phyloP scores from a whole-genome alignment of 2,113 vertebrate species.

The Leptodactylus fuscus region DNA sequence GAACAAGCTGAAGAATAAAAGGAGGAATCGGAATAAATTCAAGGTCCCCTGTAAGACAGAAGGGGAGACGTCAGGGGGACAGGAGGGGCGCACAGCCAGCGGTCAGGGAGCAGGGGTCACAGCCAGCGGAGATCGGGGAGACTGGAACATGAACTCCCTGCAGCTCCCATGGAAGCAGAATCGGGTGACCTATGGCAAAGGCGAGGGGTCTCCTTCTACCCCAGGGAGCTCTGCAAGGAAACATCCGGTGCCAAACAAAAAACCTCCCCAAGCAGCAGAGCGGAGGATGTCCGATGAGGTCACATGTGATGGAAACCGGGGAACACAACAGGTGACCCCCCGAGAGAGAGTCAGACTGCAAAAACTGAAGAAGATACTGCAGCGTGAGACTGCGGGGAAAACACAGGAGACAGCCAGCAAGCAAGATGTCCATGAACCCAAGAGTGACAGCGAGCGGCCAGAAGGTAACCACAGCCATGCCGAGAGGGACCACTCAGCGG shows the following conservation, averaged over 20 bases:
- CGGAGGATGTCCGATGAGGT: not conserved
- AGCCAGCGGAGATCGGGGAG: not conserved
- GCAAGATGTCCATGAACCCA: not conserved
- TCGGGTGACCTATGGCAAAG: not conserved
- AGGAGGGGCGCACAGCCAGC: not conserved
- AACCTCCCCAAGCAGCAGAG: not conserved
- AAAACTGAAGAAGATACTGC: slow-evolving; percentile 29
- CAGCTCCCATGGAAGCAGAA: not conserved
- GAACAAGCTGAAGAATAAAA: slow-evolving; percentile 70
- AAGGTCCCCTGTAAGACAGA: not conserved
- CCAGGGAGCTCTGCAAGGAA: not conserved
- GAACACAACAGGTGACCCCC: not conserved
- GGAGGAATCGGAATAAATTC: slow-evolving; percentile 67
- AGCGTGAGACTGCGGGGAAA: not conserved
- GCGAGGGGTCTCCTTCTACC: not conserved
- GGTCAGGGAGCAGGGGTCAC: not conserved
- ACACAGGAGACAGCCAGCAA: not conserved
- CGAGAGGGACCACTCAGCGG: slow-evolving; percentile 58
- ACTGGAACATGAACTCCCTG: not conserved
- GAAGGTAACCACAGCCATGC: slow-evolving; percentile 56
- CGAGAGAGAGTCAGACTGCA: not conserved
- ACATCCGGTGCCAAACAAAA: not conserved
- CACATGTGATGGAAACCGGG: not conserved
- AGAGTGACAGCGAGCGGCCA: not conserved
- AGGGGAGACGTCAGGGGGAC: too few relatives aligned